A percentile compares a stretch with the other conserved stretches of the same genome.
phyloP scores from a whole-genome alignment of 1,140 invertebrate species.

The Globodera rostochiensis region DNA sequence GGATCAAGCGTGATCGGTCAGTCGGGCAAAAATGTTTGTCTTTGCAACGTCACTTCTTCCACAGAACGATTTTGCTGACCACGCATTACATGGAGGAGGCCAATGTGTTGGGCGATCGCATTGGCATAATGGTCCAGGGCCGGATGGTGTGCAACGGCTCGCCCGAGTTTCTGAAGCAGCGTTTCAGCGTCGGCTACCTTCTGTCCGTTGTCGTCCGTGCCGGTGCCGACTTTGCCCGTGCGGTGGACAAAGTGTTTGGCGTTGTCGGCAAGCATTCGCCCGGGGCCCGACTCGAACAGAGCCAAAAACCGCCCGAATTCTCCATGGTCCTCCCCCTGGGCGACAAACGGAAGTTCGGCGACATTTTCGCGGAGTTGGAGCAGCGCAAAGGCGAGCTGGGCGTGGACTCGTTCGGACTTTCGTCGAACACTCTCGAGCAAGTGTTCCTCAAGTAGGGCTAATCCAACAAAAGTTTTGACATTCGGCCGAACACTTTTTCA shows the following conservation, averaged over 20 bases:
- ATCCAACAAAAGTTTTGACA: background rate
- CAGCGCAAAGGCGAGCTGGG: slow-evolving; percentile 24
- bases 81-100: slow-evolving; percentile 99
- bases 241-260: slow-evolving; percentile 23
- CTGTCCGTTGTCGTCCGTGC: slow-evolving; percentile 41
- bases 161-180: slow-evolving; percentile 72
- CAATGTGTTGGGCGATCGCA: slow-evolving; percentile 78
- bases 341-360: slow-evolving; percentile 50
- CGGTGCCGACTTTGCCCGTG: background rate
- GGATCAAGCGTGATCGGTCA: slow-evolving; percentile 53
- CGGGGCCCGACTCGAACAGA: slow-evolving; percentile 36
- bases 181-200: slow-evolving; percentile 55
- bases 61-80: slow-evolving; percentile 73
- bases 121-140: slow-evolving; percentile 72
- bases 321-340: slow-evolving; percentile 43
- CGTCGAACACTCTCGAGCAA: slow-evolving; percentile 55
- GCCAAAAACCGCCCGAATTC: slow-evolving; percentile 38
- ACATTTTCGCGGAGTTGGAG: slow-evolving; percentile 53
- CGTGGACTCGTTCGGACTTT: slow-evolving; percentile 51
- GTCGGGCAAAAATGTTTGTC: background rate
- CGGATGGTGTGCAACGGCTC: slow-evolving; percentile 73
- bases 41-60: slow-evolving; percentile 15
- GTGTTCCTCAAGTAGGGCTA: slow-evolving; percentile 42
- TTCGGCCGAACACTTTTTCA: background rate
- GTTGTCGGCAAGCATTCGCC: slow-evolving; percentile 39